These are phyloP conservation scores for Argopecten irradians DNA, from an alignment of 1,140 invertebrate genomes.

Conservation along the genomic window DNA sequence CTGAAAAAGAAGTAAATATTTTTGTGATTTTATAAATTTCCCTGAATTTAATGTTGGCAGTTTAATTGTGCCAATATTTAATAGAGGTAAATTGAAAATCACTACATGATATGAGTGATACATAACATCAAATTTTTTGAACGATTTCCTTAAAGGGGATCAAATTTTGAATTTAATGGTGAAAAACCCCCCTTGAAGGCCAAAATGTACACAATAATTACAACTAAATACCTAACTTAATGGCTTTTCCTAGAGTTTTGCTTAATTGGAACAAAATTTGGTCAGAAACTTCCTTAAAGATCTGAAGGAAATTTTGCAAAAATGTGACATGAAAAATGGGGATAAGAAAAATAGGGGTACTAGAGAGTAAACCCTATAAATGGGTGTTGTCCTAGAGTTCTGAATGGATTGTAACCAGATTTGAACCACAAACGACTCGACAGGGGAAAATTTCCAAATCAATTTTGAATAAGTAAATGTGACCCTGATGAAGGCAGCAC, in stretches of 20 bases:
- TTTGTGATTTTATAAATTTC: too few species aligned
- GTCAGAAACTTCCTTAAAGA: slow-evolving; percentile 47
- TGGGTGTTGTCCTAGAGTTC: too few species aligned
- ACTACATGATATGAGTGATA: too few species aligned
- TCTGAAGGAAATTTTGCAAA: slow-evolving; percentile 41
- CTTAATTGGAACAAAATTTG: not conserved
- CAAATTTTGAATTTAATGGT: not conserved
- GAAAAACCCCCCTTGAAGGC: not conserved
- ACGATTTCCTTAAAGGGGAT: too few species aligned
- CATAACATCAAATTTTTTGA: not conserved
- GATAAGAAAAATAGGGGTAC: slow-evolving; percentile 27
- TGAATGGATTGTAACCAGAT: slow-evolving; percentile 34
- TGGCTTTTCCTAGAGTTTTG: too few species aligned
- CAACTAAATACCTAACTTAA: too few species aligned
- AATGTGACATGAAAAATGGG: slow-evolving; percentile 51
- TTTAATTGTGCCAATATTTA: too few species aligned
- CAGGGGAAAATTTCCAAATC: slow-evolving; percentile 57
- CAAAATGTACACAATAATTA: not conserved
- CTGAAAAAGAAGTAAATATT: too few species aligned
- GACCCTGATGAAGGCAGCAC: too few species aligned
- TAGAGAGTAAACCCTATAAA: too few species aligned
- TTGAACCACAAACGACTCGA: slow-evolving; percentile 41
- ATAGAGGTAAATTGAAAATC: too few species aligned
- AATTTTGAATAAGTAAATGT: slow-evolving; percentile 55
- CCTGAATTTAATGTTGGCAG: too few species aligned